These are phyloP conservation scores for Stigmatopora argus DNA, from an alignment of 2,113 vertebrate species.

Conservation along the genomic window DNA sequence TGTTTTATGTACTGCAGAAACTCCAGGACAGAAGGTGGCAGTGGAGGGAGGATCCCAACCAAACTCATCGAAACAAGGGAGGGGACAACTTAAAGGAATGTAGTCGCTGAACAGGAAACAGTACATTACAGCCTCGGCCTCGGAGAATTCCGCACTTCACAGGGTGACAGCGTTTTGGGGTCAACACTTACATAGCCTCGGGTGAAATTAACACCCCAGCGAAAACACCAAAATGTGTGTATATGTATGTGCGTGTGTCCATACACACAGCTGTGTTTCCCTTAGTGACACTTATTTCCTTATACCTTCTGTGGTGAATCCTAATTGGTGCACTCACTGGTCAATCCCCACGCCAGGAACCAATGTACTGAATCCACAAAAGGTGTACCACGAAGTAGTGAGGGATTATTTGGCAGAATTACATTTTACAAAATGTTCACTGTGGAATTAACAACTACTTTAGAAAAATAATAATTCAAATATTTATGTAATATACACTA, in stretches of 20 bases:
- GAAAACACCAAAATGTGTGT: conserved; percentile 52
- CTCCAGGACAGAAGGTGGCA: neutral
- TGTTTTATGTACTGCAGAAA: neutral
- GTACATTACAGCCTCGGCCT: conserved; percentile 64
- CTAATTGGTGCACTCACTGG: no score
- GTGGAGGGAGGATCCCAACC: neutral
- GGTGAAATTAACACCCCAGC: conserved; percentile 73
- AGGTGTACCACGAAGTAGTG: no score
- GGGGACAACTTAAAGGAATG: conserved; percentile 62
- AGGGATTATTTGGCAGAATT: no score
- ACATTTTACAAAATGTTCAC: no score
- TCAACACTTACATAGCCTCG: conserved; percentile 64
- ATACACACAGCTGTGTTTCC: conserved; percentile 68
- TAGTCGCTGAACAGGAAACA: conserved; percentile 62
- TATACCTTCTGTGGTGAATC: conserved; percentile 35
- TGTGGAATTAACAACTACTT: no score
- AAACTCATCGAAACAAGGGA: conserved; percentile 42
- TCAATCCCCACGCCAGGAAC: no score
- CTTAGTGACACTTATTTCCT: conserved; percentile 65
- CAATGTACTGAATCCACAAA: no score
- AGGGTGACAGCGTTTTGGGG: conserved; percentile 68
- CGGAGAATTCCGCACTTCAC: conserved; percentile 68
- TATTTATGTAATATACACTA: no score
- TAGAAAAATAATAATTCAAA: no score
- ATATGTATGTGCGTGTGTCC: conserved; percentile 17